A percentile compares a stretch with the other conserved stretches of the same genome.
phyloP scores from a whole-genome alignment of 2,888 invertebrate species.

The Cheilosia soror region DNA sequence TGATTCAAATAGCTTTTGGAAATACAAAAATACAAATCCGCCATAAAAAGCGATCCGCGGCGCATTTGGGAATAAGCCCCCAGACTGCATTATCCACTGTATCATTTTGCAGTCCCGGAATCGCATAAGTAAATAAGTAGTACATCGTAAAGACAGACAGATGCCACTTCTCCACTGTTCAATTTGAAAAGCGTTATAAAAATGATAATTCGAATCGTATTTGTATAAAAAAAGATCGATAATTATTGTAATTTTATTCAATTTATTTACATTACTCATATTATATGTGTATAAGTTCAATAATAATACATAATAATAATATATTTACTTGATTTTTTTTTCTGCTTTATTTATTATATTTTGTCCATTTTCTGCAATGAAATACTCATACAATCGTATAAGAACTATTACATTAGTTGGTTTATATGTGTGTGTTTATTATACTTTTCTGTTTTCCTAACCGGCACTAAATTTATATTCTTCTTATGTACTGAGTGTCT shows the following conservation, averaged over 20 bases:
- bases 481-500: conserved; percentile 40
- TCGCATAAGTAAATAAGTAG: no score
- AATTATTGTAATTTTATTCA: conserved; percentile 64
- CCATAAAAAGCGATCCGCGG: no score
- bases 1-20: no score
- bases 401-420: conserved; percentile 44
- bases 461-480: conserved; percentile 57
- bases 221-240: conserved; percentile 29
- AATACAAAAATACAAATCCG: no score
- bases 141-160: no score
- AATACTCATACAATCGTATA: conserved; percentile 47
- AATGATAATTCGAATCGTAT: not conserved
- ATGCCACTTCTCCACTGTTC: no score
- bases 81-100: no score
- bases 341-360: conserved; percentile 27
- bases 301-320: conserved; percentile 60
- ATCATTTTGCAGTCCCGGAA: no score
- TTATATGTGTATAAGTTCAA: conserved; percentile 75
- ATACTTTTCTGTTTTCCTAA: conserved; percentile 50
- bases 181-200: no score
- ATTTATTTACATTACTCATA: conserved; percentile 75
- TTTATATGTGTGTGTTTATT: conserved; percentile 23
- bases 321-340: conserved; percentile 53
- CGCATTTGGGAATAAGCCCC: no score
- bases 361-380: conserved; percentile 45